Base-by-base conservation (phyloP, 1,140 invertebrate species). In the Drosophila jambulina region DNA sequence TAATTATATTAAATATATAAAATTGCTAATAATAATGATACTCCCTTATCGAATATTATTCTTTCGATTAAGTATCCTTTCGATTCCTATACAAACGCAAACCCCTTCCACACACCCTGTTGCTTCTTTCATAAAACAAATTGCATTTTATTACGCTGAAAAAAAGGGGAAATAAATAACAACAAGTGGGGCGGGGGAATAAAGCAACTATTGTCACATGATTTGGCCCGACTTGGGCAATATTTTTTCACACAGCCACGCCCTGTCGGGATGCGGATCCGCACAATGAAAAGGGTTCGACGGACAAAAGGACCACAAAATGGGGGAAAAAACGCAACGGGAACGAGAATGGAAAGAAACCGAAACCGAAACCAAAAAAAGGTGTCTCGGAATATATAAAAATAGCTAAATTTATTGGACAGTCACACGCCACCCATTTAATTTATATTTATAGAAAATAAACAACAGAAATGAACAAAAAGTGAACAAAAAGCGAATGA, bases 331-430 rank as follows among this genome's bases (percentile, higher is more conserved):
- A 65, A 49, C 59, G 9, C 45, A 57, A 42, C n/a, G 40, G 42
- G 54, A 74, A 49, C 34, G 64, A 38, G 19, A 49, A 68, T 32
- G 29, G 15, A 43, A 61, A 23, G 36, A 54, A 64, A 49, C 59
- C 25, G 27, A 40, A 38, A 36, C 58, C 38, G 21, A 23, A 38
- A 56, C 63, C 53, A 48, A 71, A 82, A 54, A 87, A 87, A 88
- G 80, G 83, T 87, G 76, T 77, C 84, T 87, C 58, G 49, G 63
- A 88, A 80, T 67, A 79, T 67, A 78, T 49, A 80, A 83, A 91
- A 91, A 90, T 90, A 78, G 64, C 74, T 68, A 78, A 91, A 91
- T 91, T 91, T 91, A 91, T 91, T 91, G 76, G 90, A 88, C 88
- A 91, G 77, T 85, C 70, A 78, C 90, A 91, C 84, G 85, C 84